These are phyloP conservation scores for Gopherus evgoodei DNA, from an alignment of 2,113 vertebrate genomes.

Conservation along the genomic window DNA sequence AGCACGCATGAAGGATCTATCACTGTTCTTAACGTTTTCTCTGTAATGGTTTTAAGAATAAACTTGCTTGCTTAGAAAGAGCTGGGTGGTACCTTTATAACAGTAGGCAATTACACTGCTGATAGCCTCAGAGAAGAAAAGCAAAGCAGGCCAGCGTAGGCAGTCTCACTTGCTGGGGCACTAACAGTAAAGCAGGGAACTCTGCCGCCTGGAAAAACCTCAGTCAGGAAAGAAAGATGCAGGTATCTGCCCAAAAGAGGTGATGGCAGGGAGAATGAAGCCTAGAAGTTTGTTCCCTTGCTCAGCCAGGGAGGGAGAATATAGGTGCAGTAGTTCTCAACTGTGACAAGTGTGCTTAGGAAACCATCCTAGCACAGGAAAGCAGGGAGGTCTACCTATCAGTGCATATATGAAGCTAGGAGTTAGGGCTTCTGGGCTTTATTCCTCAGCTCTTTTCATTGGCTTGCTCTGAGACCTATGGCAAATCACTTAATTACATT, in stretches of 20 bases:
- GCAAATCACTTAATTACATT: not conserved
- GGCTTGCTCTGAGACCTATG: not conserved
- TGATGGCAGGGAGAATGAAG: too few relatives aligned
- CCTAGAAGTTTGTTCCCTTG: not conserved
- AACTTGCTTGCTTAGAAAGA: not conserved
- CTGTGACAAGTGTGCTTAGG: not conserved
- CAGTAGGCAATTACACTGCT: not conserved
- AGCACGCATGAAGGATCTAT: not conserved
- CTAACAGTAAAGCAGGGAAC: not conserved
- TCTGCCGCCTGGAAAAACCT: too few relatives aligned
- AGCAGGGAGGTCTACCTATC: not conserved
- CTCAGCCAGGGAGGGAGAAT: not conserved
- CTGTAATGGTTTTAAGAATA: not conserved
- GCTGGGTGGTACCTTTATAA: not conserved
- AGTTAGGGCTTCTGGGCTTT: too few relatives aligned
- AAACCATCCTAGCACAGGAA: not conserved
- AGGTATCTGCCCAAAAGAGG: too few relatives aligned
- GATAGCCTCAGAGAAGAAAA: not conserved
- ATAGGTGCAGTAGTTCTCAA: not conserved
- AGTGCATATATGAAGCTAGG: not conserved
- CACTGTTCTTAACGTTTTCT: not conserved
- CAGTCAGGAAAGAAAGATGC: too few relatives aligned
- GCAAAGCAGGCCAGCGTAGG: not conserved
- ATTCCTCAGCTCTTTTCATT: not conserved
- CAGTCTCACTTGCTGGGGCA: not conserved